Conservation (phyloP, 2,888 invertebrate species). For the Trachelus tabidus region DNA sequence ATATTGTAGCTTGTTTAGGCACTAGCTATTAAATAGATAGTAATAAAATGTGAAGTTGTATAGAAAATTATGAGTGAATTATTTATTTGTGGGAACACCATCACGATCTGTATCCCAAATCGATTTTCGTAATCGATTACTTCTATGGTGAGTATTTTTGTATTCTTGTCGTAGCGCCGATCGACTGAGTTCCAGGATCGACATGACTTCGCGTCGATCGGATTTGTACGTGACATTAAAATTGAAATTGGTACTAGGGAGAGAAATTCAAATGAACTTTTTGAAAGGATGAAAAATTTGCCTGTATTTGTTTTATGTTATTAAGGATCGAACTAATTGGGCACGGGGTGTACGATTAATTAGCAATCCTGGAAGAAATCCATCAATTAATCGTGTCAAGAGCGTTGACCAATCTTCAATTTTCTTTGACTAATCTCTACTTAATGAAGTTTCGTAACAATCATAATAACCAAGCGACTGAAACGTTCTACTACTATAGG, state of each 20-base stretch:
- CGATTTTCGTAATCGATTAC: neutral
- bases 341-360: neutral
- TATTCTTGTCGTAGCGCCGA: neutral
- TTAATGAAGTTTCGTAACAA: neutral
- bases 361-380: neutral
- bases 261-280: neutral
- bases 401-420: neutral
- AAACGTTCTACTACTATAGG: neutral
- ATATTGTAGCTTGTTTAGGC: slow-evolving; percentile 20
- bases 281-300: neutral
- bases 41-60: slow-evolving; percentile 31
- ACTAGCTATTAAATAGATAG: slow-evolving; percentile 24
- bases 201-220: neutral
- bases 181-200: neutral
- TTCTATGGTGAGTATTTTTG: neutral
- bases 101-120: neutral
- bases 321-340: neutral
- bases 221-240: neutral
- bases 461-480: neutral
- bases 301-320: neutral
- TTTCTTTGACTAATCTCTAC: neutral
- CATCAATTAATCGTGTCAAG: neutral
- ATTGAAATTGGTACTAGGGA: neutral
- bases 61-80: slow-evolving; percentile 15
- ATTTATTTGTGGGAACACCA: neutral